Evolutionary conservation across 2,113 vertebrate species (phyloP).

Genomic region (Chunga burmeisteri): DNA sequence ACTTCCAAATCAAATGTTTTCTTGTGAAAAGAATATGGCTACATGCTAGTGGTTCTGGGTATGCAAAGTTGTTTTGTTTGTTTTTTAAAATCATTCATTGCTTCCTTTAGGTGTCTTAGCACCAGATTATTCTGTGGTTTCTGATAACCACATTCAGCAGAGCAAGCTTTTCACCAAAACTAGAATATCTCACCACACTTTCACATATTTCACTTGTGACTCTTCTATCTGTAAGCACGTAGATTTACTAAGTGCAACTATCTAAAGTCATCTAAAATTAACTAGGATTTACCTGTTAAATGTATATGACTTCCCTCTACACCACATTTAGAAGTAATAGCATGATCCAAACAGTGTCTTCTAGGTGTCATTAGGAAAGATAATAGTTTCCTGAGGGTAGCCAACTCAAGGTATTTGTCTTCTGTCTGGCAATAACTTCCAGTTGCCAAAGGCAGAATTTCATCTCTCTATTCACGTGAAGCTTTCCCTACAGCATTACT

Average conservation of each 20-base stretch:
- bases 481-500: not conserved
- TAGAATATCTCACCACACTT: not conserved
- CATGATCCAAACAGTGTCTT: not conserved
- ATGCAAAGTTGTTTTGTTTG: not conserved
- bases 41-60: not conserved
- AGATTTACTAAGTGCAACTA: not conserved
- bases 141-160: not conserved
- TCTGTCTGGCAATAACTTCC: not conserved
- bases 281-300: not conserved
- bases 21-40: not conserved
- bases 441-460: not conserved
- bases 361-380: not conserved
- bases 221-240: not conserved
- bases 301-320: not conserved
- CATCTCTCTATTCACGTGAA: not conserved
- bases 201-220: not conserved
- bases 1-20: not conserved
- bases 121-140: not conserved
- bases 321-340: not conserved
- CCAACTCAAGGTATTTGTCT: not conserved
- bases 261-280: not conserved
- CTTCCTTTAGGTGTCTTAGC: not conserved
- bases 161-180: not conserved
- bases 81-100: not conserved
- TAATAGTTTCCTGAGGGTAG: not conserved